A percentile compares a stretch with the other conserved stretches of the same genome.
Evolutionary conservation across 2,888 invertebrate genomes (phyloP).

Genomic region (Ypsolopha sequella): DNA sequence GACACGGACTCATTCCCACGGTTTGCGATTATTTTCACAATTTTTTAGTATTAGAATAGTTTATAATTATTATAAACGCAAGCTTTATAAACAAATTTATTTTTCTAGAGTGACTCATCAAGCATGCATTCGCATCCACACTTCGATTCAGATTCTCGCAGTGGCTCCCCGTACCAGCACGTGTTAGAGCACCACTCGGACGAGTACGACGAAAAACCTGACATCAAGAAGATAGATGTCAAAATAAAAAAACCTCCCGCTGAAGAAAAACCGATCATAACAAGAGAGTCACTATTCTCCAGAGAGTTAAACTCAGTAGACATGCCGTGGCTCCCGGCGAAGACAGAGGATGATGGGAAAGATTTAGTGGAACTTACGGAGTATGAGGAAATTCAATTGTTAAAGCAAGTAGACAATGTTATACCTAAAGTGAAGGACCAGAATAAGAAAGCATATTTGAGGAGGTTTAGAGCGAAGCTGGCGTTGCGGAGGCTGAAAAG

Average conservation of each 20-base stretch:
- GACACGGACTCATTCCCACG: too few relatives aligned
- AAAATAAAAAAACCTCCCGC: not conserved
- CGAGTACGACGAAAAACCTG: slow-evolving; percentile 3
- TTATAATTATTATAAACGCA: too few relatives aligned
- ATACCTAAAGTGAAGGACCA: slow-evolving; percentile 40
- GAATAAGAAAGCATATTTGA: slow-evolving; percentile 30
- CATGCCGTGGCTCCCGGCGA: slow-evolving; percentile 39
- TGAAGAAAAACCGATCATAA: slow-evolving; percentile 13
- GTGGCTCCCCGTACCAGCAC: slow-evolving; percentile 20
- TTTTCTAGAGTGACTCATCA: slow-evolving; percentile 47
- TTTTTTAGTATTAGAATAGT: too few relatives aligned
- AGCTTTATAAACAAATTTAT: not conserved
- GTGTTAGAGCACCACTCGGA: not conserved
- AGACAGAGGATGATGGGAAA: slow-evolving; percentile 12
- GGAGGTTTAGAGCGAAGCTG: slow-evolving; percentile 41
- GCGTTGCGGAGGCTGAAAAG: slow-evolving; percentile 47
- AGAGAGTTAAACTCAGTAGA: slow-evolving; percentile 35
- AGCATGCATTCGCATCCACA: slow-evolving; percentile 42
- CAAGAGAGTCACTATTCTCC: slow-evolving; percentile 41
- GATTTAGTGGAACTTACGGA: slow-evolving; percentile 40
- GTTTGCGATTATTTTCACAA: too few relatives aligned
- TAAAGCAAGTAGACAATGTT: slow-evolving; percentile 50
- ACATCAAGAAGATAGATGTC: too few relatives aligned
- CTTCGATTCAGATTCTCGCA: slow-evolving; percentile 44
- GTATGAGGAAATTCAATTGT: slow-evolving; percentile 55